Conservation (phyloP, 2,888 invertebrate species). For the Acrobasis repandana region DNA sequence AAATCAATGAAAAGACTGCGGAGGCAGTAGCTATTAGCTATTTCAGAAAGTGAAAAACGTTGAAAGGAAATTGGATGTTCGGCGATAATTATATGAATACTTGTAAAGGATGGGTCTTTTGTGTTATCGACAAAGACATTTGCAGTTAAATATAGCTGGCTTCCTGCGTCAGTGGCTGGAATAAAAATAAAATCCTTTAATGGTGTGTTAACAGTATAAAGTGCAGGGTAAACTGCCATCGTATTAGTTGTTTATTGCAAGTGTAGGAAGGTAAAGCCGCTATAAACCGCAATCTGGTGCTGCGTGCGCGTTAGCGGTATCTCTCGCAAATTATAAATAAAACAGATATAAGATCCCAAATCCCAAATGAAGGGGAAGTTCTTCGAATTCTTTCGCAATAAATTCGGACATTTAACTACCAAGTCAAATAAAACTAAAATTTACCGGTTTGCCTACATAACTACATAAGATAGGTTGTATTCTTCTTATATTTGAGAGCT, state of each 20-base stretch:
- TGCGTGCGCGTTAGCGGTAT: not conserved
- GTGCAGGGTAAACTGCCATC: not conserved
- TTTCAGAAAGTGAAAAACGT: slow-evolving; percentile 5
- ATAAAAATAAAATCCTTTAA: not conserved
- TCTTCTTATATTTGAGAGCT: too few relatives aligned
- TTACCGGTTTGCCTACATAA: too few relatives aligned
- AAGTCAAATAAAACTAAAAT: too few relatives aligned
- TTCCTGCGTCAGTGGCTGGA: not conserved
- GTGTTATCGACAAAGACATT: not conserved
- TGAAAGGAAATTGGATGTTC: slow-evolving; percentile 6
- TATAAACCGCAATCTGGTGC: slow-evolving; percentile 7
- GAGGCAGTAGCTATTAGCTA: not conserved
- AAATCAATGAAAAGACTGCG: not conserved
- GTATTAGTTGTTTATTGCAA: slow-evolving; percentile 15
- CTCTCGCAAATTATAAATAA: too few relatives aligned
- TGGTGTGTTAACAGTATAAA: slow-evolving; percentile 3
- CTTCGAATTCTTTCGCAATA: too few relatives aligned
- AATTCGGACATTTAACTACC: too few relatives aligned
- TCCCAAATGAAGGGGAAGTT: too few relatives aligned
- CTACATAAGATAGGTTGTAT: too few relatives aligned
- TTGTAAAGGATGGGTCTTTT: slow-evolving; percentile 15
- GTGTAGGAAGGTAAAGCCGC: slow-evolving; percentile 7
- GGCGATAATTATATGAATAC: slow-evolving; percentile 10
- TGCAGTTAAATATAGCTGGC: slow-evolving; percentile 2
- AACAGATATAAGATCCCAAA: too few relatives aligned